Evolutionary conservation across 64 coral and sea anemone genomes (phyloP).

Genomic region (Cladopsammia gracilis): DNA sequence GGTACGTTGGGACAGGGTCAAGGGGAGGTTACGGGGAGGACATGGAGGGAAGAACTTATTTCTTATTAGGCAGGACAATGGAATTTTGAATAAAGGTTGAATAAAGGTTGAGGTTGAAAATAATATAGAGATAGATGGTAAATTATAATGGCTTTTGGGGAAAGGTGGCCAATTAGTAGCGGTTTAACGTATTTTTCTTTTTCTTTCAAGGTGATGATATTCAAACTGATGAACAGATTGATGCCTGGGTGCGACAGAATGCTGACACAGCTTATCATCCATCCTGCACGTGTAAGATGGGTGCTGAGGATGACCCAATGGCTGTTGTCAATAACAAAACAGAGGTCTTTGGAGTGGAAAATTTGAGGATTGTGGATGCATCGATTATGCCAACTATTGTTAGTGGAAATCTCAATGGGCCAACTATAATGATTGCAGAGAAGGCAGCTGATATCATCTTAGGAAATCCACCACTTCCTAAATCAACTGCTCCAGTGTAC

Average conservation of each 20-base stretch:
- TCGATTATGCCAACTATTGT: conserved; percentile 89
- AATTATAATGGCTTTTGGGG: no score
- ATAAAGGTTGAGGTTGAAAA: no score
- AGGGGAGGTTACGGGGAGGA: no score
- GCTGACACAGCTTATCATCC: conserved; percentile 82
- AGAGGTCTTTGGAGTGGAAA: conserved; percentile 61
- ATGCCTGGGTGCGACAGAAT: conserved; percentile 70
- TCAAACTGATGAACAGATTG: conserved; percentile 83
- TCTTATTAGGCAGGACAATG: no score
- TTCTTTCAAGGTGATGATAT: conserved; percentile 57
- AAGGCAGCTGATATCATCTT: conserved; percentile 77
- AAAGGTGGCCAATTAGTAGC: no score
- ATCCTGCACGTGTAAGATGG: conserved; percentile 91
- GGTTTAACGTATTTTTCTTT: background rate
- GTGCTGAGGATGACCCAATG: conserved; percentile 66
- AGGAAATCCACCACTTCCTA: conserved; percentile 64
- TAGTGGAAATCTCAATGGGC: conserved; percentile 89
- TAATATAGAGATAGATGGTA: no score
- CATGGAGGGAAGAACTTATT: no score
- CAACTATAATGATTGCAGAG: conserved; percentile 85
- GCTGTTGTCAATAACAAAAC: conserved; percentile 79
- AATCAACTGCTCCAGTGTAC: conserved; percentile 56
- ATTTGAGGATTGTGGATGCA: conserved; percentile 72
- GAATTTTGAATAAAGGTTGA: no score
- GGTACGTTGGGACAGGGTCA: conserved; percentile 7